These are phyloP conservation scores for Xerus rutilus DNA, from an alignment of 2,797 vertebrate genomes.

Conservation along the genomic window DNA sequence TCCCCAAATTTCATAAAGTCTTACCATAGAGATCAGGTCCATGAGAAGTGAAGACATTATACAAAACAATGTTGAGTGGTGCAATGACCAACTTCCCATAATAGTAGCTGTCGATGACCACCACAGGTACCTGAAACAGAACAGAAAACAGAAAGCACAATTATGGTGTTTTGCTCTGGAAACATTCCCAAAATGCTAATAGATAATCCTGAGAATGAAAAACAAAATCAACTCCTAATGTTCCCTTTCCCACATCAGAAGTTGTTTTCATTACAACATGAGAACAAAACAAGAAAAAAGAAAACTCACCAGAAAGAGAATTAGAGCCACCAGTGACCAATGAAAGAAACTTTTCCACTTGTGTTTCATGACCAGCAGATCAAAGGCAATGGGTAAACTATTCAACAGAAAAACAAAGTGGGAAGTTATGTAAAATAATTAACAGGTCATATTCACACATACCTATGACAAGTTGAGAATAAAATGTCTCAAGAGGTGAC, in stretches of 20 bases:
- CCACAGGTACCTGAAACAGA: conserved; percentile 92
- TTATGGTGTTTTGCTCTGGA: neutral
- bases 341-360: conserved; percentile 95
- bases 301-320: conserved; percentile 94
- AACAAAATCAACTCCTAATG: conserved; percentile 14
- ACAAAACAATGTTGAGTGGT: conserved; percentile 97
- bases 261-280: neutral
- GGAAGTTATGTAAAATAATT: neutral
- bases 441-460: neutral
- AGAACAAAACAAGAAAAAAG: conserved; percentile 27
- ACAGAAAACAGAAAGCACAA: neutral
- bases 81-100: conserved; percentile 97
- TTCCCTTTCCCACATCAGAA: conserved; percentile 28
- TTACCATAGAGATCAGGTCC: conserved; percentile 99
- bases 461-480: neutral
- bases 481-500: neutral
- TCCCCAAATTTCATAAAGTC: neutral
- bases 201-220: conserved; percentile 27
- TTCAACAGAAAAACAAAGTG: conserved; percentile 57
- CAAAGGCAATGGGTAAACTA: conserved; percentile 96
- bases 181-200: neutral
- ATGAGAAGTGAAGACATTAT: conserved; percentile 98
- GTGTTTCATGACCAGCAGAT: conserved; percentile 93
- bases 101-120: conserved; percentile 96
- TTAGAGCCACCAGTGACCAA: conserved; percentile 93